These are phyloP conservation scores for Trachelus iudaicus DNA, from an alignment of 2,888 invertebrate genomes.

Conservation along the genomic window DNA sequence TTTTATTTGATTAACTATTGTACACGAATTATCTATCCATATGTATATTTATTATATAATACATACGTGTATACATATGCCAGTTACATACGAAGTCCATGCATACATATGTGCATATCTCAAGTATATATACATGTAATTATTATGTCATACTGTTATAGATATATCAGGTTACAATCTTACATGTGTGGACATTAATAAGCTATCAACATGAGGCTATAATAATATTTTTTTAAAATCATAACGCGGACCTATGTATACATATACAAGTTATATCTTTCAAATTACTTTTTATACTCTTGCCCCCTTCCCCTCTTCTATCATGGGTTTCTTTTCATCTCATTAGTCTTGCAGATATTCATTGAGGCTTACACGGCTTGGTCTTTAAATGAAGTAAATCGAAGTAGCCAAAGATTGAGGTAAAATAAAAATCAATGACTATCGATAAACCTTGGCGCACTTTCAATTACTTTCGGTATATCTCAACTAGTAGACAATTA, in stretches of 20 bases:
- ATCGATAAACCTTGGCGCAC: background rate
- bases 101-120: background rate
- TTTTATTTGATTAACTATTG: conserved; percentile 11
- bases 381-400: background rate
- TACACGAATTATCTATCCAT: conserved; percentile 17
- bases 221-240: background rate
- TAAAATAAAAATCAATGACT: background rate
- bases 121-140: background rate
- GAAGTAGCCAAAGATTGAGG: background rate
- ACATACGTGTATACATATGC: background rate
- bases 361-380: background rate
- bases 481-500: background rate
- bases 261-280: background rate
- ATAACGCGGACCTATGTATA: background rate
- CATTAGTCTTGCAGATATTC: too few species aligned
- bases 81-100: background rate
- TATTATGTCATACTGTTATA: background rate
- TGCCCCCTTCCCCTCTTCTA: background rate
- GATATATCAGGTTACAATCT: background rate
- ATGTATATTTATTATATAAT: conserved; percentile 7
- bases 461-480: background rate
- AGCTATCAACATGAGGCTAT: background rate
- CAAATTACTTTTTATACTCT: background rate
- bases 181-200: background rate
- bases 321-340: background rate